Evolutionary conservation across 2,888 invertebrate species (phyloP).

Genomic region (Lasioglossum marginatum): DNA sequence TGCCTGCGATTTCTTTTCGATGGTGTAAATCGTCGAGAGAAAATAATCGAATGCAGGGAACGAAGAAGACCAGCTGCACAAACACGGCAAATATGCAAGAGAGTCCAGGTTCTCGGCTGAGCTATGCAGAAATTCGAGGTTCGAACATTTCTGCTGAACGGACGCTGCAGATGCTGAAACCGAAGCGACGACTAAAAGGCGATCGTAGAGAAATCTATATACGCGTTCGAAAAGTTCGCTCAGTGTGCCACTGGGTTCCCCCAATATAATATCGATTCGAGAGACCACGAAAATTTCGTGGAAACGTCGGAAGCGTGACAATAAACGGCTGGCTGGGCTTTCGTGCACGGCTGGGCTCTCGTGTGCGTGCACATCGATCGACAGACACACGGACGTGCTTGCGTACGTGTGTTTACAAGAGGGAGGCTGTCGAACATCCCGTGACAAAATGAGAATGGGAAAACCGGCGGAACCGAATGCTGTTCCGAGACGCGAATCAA

Average conservation of each 20-base stretch:
- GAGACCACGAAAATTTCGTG: constrained; percentile 15
- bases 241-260: background rate
- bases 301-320: constrained; percentile 53
- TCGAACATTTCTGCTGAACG: background rate
- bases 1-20: background rate
- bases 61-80: background rate
- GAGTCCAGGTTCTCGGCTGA: background rate
- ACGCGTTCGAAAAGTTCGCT: background rate
- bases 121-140: constrained; percentile 23
- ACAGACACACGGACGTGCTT: constrained; percentile 30
- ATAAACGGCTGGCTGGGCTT: constrained; percentile 50
- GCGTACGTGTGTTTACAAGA: constrained; percentile 56
- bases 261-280: constrained; percentile 3
- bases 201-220: background rate
- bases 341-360: constrained; percentile 38
- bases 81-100: background rate
- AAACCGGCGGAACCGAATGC: background rate
- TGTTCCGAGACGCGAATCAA: background rate
- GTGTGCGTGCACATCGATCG: constrained; percentile 61
- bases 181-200: background rate
- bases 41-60: background rate
- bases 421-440: constrained; percentile 34
- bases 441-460: constrained; percentile 21
- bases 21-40: background rate
- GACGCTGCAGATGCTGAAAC: background rate